Conservation (phyloP, 2,888 invertebrate species). For the Agrotis ipsilon region DNA sequence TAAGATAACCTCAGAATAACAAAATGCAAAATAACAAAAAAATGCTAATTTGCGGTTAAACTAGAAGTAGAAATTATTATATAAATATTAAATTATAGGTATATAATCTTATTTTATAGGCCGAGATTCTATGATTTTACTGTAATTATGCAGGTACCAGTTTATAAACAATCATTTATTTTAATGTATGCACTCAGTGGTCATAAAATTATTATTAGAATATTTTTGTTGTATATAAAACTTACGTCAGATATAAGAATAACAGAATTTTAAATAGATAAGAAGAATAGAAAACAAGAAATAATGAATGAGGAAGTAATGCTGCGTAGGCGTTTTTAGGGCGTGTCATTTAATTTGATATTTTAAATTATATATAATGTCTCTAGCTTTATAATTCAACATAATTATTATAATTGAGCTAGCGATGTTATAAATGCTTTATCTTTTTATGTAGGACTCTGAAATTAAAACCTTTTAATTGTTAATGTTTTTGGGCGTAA, state of each 20-base stretch:
- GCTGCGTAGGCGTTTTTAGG: background rate
- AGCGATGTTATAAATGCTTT: no score
- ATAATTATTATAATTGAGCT: no score
- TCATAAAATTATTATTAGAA: background rate
- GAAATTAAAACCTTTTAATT: no score
- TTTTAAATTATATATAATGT: no score
- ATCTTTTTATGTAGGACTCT: no score
- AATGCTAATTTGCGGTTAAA: conserved; percentile 34
- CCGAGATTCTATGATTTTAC: background rate
- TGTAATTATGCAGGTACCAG: background rate
- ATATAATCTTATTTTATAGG: conserved; percentile 24
- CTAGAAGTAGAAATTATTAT: conserved; percentile 5
- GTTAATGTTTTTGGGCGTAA: no score
- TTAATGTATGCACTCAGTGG: background rate
- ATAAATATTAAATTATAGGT: background rate
- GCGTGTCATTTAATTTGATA: no score
- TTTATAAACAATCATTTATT: background rate
- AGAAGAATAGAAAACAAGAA: background rate
- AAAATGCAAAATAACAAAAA: conserved; percentile 15
- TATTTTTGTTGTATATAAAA: background rate
- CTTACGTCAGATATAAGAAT: no score
- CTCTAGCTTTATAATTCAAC: no score
- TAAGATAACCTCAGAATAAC: conserved; percentile 9
- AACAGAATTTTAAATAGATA: background rate
- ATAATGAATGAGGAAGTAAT: background rate